phyloP scores from a whole-genome alignment of 2,888 invertebrate species.

The Netelia inedita region DNA sequence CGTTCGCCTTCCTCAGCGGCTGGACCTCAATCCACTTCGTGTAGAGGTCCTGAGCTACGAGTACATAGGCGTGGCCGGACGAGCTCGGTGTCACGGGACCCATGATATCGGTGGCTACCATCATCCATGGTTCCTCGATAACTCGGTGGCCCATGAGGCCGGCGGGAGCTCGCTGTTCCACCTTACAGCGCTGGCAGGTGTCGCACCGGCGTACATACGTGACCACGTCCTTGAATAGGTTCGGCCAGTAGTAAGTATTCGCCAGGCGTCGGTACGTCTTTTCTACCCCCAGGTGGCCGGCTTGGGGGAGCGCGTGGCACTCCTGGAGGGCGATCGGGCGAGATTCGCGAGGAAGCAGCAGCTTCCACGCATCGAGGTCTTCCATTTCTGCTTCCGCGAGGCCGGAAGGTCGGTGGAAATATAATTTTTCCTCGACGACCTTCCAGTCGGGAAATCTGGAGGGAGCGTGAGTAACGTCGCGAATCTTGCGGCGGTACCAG shows the following conservation, averaged over 20 bases:
- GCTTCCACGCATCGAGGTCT: constrained; percentile 30
- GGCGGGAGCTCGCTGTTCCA: neutral
- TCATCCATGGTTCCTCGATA: constrained; percentile 26
- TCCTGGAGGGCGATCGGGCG: neutral
- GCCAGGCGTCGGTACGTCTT: constrained; percentile 12
- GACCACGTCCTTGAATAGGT: neutral
- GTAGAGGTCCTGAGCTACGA: constrained; percentile 40
- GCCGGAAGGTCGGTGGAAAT: neutral
- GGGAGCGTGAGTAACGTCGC: neutral
- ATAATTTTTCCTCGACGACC: neutral
- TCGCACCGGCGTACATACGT: neutral
- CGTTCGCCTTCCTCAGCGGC: constrained; percentile 65
- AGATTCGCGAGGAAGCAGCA: too few relatives aligned
- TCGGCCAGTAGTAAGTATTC: neutral
- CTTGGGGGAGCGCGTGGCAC: constrained; percentile 6
- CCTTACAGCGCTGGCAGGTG: constrained; percentile 25
- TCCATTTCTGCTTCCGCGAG: neutral
- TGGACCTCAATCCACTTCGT: constrained; percentile 67
- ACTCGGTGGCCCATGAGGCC: constrained; percentile 21
- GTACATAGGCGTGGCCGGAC: neutral
- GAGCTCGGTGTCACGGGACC: neutral
- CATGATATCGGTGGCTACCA: constrained; percentile 20
- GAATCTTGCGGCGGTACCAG: neutral
- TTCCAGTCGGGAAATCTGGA: constrained; percentile 26
- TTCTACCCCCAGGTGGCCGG: constrained; percentile 15